Percentiles rank a stretch among this genome's conserved stretches.
phyloP scores from a whole-genome alignment of 2,113 vertebrate genomes.

The Tenrec ecaudatus region DNA sequence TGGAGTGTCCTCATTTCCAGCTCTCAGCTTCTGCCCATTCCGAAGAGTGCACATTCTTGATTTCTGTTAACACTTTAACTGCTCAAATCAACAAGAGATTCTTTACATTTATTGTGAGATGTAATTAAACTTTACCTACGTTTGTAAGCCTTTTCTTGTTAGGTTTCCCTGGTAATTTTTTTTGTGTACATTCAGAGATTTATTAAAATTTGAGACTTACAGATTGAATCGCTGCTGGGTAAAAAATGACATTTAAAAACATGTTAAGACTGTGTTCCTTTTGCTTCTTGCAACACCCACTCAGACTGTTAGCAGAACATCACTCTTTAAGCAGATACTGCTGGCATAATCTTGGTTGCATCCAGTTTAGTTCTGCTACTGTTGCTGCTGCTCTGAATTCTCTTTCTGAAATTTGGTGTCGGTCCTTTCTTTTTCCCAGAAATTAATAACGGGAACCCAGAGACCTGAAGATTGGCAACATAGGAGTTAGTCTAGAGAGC shows the following conservation, averaged over 20 bases:
- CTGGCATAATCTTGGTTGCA: slow-evolving; percentile 68
- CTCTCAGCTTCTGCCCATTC: slow-evolving; percentile 25
- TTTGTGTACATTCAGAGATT: slow-evolving; percentile 23
- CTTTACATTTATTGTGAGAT: not conserved
- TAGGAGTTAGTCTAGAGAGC: slow-evolving; percentile 18
- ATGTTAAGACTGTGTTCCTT: slow-evolving; percentile 58
- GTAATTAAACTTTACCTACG: slow-evolving; percentile 18
- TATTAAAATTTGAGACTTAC: slow-evolving; percentile 52
- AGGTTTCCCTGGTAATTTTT: not conserved
- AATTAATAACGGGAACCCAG: slow-evolving; percentile 49
- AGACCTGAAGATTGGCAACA: slow-evolving; percentile 73
- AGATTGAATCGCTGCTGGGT: slow-evolving; percentile 51
- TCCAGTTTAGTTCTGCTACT: slow-evolving; percentile 53
- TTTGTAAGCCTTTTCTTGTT: slow-evolving; percentile 32
- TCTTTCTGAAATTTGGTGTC: slow-evolving; percentile 49
- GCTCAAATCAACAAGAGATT: not conserved
- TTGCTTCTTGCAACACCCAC: slow-evolving; percentile 68
- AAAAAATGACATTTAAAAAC: slow-evolving; percentile 57
- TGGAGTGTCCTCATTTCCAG: not conserved
- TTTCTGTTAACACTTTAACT: not conserved
- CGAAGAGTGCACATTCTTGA: not conserved
- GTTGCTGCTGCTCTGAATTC: slow-evolving; percentile 33
- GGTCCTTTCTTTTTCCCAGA: slow-evolving; percentile 6
- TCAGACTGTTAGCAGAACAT: slow-evolving; percentile 50
- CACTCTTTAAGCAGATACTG: slow-evolving; percentile 59